Evolutionary conservation across 2,888 invertebrate genomes (phyloP).

Genomic region (Psylliodes chrysocephalus): DNA sequence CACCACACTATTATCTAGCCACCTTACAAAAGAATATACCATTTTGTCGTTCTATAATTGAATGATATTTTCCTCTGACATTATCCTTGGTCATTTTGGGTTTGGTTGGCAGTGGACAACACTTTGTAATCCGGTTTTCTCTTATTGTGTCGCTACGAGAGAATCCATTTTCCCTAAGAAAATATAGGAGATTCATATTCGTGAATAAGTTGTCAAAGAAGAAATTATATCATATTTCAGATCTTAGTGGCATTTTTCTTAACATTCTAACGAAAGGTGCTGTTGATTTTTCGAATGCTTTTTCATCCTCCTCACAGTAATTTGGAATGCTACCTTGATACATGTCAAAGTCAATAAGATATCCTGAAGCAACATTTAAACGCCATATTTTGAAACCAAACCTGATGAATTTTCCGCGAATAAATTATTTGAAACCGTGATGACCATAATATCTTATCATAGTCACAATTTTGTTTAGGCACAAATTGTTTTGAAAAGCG

Average conservation of each 20-base stretch:
- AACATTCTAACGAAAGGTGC: background rate
- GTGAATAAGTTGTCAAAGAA: background rate
- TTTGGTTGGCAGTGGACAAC: background rate
- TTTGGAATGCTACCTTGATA: slow-evolving; percentile 3
- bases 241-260: background rate
- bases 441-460: background rate
- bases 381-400: background rate
- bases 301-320: background rate
- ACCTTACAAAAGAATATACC: too few species aligned
- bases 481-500: too few species aligned
- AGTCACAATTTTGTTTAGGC: too few species aligned
- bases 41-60: too few species aligned
- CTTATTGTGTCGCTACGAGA: background rate
- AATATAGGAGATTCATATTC: background rate
- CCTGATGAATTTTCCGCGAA: background rate
- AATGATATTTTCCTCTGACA: too few species aligned
- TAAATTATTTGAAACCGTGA: background rate
- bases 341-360: background rate
- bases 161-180: background rate
- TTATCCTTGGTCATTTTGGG: too few species aligned
- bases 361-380: background rate
- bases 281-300: too few species aligned
- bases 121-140: background rate
- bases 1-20: too few species aligned
- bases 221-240: background rate